Evolutionary conservation across 2,797 vertebrate genomes (phyloP).

Genomic region (Enteromius anoplus): DNA sequence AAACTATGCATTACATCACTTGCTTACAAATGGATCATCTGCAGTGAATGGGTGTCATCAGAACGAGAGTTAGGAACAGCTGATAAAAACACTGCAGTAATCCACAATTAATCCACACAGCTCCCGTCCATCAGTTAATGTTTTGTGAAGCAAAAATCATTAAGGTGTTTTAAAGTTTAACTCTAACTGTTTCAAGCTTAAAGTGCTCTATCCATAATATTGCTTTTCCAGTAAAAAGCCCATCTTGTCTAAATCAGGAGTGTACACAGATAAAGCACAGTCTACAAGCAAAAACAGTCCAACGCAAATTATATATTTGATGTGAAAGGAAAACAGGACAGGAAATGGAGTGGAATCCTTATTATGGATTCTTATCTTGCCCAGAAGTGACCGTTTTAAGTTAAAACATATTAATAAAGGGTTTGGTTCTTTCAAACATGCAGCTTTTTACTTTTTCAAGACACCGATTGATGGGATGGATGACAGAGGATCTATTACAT

Average conservation of each 20-base stretch:
- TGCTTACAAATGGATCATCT: not conserved
- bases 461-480: not conserved
- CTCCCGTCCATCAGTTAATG: not conserved
- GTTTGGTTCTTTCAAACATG: not conserved
- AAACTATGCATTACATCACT: not conserved
- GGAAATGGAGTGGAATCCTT: not conserved
- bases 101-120: not conserved
- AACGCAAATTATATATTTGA: not conserved
- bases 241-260: not conserved
- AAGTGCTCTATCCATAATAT: not conserved
- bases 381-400: not conserved
- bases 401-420: not conserved
- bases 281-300: not conserved
- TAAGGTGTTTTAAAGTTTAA: not conserved
- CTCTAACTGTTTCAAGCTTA: not conserved
- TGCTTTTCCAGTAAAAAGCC: not conserved
- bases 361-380: not conserved
- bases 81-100: not conserved
- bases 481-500: not conserved
- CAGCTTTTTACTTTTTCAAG: not conserved
- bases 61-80: not conserved
- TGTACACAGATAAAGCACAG: not conserved
- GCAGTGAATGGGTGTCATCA: not conserved
- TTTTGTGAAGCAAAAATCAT: not conserved
- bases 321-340: not conserved